Base-by-base conservation (phyloP, 1,140 invertebrate genomes). In the Meloidogyne chitwoodi region DNA sequence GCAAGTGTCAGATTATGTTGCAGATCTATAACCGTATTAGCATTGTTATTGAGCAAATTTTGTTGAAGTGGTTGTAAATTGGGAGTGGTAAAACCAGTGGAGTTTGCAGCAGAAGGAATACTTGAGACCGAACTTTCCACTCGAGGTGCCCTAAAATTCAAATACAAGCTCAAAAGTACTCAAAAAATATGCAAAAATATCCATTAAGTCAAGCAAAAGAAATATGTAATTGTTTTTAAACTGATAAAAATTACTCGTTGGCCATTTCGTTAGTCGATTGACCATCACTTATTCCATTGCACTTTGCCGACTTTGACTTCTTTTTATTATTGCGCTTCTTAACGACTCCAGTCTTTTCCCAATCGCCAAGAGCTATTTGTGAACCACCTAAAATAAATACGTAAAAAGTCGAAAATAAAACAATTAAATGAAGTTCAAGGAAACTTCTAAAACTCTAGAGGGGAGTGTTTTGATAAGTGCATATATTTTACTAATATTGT, bases 241-340 rank as follows among this genome's bases (percentile, higher is more conserved):
- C 4, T 19, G 19, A 48, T 3, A 48, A 48, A 4, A 56, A 56
- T 16, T 56, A 56, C 48, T 56, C 48, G n/a, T 56, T 56, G 12
- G 48, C 10, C 48, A 56, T n/a, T 6, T 56, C n/a, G 48, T n/a
- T n/a, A n/a, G 19, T 56, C 14, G 14, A 44, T 14, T 19, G 41
- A 44, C 41, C 41, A 31, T 41, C 4, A 31, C 24, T 26, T 11
- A n/a, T 38, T 76, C 27, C 61, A 26, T n/a, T 12, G 66, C 62
- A 29, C 16, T 19, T 27, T 24, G 73, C 27, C 44, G 24, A 22
- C 14, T 74, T 81, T 16, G 65, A 19, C 82, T 84, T 84, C 68
- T 84, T 84, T 48, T 81, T 80, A 14, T 82, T 76, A 6, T 80
- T 83, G 48, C 84, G 83, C 68, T 81, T 81, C 12, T 62, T 64